Conservation (phyloP, 2,888 invertebrate genomes). For the Oegoconia quadripuncta region DNA sequence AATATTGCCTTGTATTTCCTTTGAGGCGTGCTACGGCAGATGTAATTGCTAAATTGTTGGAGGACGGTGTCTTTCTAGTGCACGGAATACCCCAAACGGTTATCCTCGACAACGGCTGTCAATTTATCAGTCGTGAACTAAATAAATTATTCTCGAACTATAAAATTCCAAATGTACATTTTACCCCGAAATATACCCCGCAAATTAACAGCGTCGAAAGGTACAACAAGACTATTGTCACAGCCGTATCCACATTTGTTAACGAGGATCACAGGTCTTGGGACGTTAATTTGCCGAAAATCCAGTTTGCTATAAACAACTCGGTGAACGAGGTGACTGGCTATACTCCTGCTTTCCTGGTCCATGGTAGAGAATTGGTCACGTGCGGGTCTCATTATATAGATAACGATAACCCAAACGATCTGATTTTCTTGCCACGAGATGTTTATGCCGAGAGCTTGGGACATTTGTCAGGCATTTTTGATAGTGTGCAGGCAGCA, state of each 20-base stretch:
- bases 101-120: slow-evolving; percentile 5
- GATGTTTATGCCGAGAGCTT: slow-evolving; percentile 14
- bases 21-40: slow-evolving; percentile 17
- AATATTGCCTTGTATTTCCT: slow-evolving; percentile 23
- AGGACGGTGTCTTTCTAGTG: slow-evolving; percentile 7
- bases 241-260: neutral
- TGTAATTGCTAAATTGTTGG: slow-evolving; percentile 8
- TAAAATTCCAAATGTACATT: slow-evolving; percentile 4
- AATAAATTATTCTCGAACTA: slow-evolving; percentile 4
- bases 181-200: slow-evolving; percentile 4
- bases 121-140: slow-evolving; percentile 2
- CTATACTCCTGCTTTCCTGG: slow-evolving; percentile 10
- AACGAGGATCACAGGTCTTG: slow-evolving; percentile 23
- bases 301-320: slow-evolving; percentile 24
- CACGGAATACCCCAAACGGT: slow-evolving; percentile 6
- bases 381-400: slow-evolving; percentile 12
- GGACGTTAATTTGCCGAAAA: slow-evolving; percentile 19
- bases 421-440: slow-evolving; percentile 7
- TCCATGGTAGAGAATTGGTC: slow-evolving; percentile 12
- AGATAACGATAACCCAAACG: neutral
- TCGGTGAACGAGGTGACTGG: slow-evolving; percentile 24
- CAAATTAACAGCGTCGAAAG: too few relatives aligned
- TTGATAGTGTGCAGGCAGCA: slow-evolving; percentile 5
- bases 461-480: neutral
- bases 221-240: neutral